phyloP scores from a whole-genome alignment of 2,888 invertebrate genomes.

The Sphecodes monilicornis region DNA sequence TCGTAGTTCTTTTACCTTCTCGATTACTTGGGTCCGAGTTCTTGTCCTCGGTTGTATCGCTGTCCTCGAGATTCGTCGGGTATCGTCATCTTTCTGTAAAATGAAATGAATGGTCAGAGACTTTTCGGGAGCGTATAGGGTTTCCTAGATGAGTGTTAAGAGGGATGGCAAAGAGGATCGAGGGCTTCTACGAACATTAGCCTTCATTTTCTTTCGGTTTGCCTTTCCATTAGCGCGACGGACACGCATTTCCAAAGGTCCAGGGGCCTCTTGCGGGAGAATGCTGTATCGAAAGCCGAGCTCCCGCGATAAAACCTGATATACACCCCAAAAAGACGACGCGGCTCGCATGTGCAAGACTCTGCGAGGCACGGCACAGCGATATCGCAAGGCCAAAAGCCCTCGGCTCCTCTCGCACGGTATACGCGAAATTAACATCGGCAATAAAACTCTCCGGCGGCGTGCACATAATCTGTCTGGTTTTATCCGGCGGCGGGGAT shows the following conservation, averaged over 20 bases:
- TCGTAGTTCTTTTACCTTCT: neutral
- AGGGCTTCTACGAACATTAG: neutral
- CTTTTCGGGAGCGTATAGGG: neutral
- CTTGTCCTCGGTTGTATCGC: neutral
- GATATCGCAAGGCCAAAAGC: neutral
- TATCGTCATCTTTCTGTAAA: neutral
- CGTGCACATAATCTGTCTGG: slow-evolving; percentile 32
- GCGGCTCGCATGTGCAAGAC: neutral
- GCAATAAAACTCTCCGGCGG: slow-evolving; percentile 20
- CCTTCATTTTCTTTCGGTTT: neutral
- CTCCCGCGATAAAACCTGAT: neutral
- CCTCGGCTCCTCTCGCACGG: neutral
- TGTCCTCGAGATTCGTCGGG: neutral
- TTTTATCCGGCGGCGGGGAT: slow-evolving; percentile 9
- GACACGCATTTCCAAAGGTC: too few relatives aligned
- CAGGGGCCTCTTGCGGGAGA: too few relatives aligned
- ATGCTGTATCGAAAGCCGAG: neutral
- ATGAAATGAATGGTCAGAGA: neutral
- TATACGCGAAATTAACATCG: slow-evolving; percentile 20
- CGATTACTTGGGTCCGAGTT: neutral
- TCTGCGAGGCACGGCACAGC: neutral
- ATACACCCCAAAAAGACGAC: neutral
- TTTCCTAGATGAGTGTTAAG: neutral
- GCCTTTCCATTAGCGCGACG: slow-evolving; percentile 6
- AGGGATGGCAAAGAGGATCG: neutral